A percentile compares a stretch with the other conserved stretches of the same genome.
Evolutionary conservation across 2,797 vertebrate genomes (phyloP).

Genomic region (Anguilla obscura): DNA sequence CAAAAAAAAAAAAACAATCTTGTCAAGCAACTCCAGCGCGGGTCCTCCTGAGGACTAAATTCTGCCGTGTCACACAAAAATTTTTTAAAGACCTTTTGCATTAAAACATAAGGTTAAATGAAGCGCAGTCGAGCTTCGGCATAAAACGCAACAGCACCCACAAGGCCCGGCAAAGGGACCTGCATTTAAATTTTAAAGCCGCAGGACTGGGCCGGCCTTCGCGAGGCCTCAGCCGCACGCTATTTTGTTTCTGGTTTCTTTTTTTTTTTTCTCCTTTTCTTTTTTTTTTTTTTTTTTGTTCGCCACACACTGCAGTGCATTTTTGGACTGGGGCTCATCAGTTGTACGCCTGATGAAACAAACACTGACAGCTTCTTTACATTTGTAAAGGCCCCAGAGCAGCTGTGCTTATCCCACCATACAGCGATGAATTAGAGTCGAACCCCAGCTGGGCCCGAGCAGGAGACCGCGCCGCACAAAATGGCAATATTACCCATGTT

Average conservation of each 20-base stretch:
- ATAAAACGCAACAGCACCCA: constrained; percentile 62
- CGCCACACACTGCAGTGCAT: constrained; percentile 77
- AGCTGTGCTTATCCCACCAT: constrained; percentile 98
- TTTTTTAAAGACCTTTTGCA: constrained; percentile 65
- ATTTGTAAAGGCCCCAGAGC: constrained; percentile 99
- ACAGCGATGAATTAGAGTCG: constrained; percentile 90
- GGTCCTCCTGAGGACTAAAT: constrained; percentile 52
- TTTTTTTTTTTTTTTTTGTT: constrained; percentile 61
- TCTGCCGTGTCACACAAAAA: constrained; percentile 62
- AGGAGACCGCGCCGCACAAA: constrained; percentile 89
- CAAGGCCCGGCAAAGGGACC: constrained; percentile 63
- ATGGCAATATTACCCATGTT: constrained; percentile 82
- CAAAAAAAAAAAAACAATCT: neutral
- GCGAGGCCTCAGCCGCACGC: constrained; percentile 54
- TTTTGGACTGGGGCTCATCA: constrained; percentile 96
- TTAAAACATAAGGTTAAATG: constrained; percentile 78
- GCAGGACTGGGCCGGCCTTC: constrained; percentile 54
- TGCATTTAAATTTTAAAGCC: constrained; percentile 74
- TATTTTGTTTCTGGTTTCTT: constrained; percentile 58
- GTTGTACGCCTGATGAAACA: constrained; percentile 97
- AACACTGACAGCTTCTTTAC: constrained; percentile 99
- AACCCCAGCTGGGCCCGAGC: constrained; percentile 92
- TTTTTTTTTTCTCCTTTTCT: constrained; percentile 46
- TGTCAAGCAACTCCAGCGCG: constrained; percentile 55
- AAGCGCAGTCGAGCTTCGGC: constrained; percentile 63